Percentiles rank a stretch among this genome's conserved stretches.
These are phyloP conservation scores for Prolemur simus DNA, from an alignment of 2,113 vertebrate species.

Conservation along the genomic window DNA sequence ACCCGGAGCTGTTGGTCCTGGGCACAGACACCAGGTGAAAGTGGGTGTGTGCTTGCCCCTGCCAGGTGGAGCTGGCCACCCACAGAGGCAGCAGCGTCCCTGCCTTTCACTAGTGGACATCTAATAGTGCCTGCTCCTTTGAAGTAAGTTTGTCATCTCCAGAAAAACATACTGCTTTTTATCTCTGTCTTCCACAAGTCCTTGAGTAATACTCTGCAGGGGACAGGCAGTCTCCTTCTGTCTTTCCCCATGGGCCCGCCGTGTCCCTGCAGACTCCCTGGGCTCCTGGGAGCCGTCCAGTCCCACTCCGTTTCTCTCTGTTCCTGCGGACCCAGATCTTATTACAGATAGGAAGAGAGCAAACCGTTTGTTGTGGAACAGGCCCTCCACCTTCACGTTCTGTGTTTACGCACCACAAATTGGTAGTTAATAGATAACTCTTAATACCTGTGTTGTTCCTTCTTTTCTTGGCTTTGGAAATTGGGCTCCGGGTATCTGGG, in stretches of 20 bases:
- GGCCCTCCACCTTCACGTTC: background rate
- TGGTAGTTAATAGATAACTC: background rate
- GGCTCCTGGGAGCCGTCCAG: background rate
- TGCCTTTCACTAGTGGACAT: background rate
- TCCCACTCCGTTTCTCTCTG: rapidly evolving
- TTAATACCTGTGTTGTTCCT: background rate
- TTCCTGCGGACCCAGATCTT: background rate
- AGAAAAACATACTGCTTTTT: background rate
- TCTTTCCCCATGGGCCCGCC: background rate
- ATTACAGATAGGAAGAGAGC: background rate
- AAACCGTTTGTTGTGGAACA: background rate
- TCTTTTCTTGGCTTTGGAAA: background rate
- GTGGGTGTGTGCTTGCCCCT: background rate
- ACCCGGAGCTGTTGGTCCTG: background rate
- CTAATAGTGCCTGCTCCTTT: background rate
- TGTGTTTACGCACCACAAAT: background rate
- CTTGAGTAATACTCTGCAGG: background rate
- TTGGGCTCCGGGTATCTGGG: background rate
- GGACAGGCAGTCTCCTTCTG: background rate
- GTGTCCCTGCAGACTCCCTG: background rate
- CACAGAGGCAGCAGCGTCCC: background rate
- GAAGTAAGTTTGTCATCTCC: background rate
- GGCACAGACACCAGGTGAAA: background rate
- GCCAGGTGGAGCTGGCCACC: background rate
- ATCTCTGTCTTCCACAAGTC: background rate